Conservation (phyloP, 2,113 vertebrate species). For the Rhizomys pruinosus region DNA sequence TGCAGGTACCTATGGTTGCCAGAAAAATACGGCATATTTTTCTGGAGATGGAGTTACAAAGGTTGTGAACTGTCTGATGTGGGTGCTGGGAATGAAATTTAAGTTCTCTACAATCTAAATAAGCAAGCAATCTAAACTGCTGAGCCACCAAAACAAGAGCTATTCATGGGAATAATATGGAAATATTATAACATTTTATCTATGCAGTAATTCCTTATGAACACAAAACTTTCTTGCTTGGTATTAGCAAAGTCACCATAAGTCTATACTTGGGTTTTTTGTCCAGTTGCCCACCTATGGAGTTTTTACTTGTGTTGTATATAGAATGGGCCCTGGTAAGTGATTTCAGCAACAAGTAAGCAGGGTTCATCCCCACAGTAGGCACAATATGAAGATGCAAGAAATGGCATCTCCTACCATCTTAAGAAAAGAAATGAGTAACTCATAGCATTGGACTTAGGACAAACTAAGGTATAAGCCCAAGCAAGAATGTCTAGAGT, state of each 20-base stretch:
- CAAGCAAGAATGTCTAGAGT: neutral
- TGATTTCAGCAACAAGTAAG: neutral
- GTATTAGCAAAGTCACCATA: slow-evolving; percentile 22
- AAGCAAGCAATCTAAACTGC: too few species aligned
- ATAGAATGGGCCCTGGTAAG: neutral
- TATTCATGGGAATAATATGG: slow-evolving; percentile 17
- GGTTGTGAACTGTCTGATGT: neutral
- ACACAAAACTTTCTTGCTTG: neutral
- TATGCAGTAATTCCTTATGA: neutral
- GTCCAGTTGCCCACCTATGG: neutral
- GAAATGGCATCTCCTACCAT: neutral
- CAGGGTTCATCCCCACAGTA: neutral
- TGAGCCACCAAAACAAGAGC: neutral
- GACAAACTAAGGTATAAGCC: neutral
- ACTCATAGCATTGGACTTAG: neutral
- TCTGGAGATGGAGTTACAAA: neutral
- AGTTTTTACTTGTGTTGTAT: neutral
- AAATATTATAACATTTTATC: slow-evolving; percentile 34
- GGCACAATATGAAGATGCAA: neutral
- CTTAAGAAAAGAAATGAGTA: slow-evolving; percentile 1
- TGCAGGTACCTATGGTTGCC: too few species aligned
- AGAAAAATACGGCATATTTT: too few species aligned
- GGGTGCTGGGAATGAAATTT: neutral
- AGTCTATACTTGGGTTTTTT: neutral
- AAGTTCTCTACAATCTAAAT: neutral